Evolutionary conservation across 2,888 invertebrate species (phyloP), one percentile per base, ranked within the genome.

Genomic region (Ellobium chinense): DNA sequence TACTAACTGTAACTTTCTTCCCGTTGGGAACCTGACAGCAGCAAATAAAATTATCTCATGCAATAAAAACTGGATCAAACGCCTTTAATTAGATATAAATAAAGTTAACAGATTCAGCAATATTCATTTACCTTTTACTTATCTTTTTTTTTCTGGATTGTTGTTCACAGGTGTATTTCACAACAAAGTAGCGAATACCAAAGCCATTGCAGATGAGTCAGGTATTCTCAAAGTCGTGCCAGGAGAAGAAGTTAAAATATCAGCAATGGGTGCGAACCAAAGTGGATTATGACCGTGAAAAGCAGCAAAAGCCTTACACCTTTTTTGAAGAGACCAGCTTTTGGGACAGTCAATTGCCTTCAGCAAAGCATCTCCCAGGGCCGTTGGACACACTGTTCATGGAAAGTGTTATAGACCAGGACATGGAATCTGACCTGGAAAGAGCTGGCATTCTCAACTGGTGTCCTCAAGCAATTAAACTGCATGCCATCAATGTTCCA

Each of bases 381-480:
- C 46, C 39, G 34, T 24, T 65, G 14, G 39, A 62, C 31, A 31
- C 18, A 0, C 21, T 46, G 9, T 75, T 54, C 65, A 46, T 34
- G 31, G 18, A 14, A 18, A 34, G 12, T 68, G 65, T 89, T 4
- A 66, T 88, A 46, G 90, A 91, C 81, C 27, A 82, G 18, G 87
- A 87, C 65, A 87, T 89, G 84, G 85, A 85, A 75, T 82, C 84
- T 39, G 88, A 88, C 65, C 85, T 91, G 14, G 87, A 89, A 80
- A 81, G 84, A 36, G 62, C 85, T 18, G 78, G 83, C 21, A 84
- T 88, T 21, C 86, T 91, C 69, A 91, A 91, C 85, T 90, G 90
- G 89, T 89, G 88, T 78, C 70, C 86, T 9, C 84, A 86, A 24
- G 83, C 85, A 4, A 85, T 86, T 37, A 34, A 68, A n/a, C 75